Evolutionary conservation across 1,140 invertebrate species (phyloP), one percentile per base, ranked within the genome.

Genomic region (Bacillus rossius): DNA sequence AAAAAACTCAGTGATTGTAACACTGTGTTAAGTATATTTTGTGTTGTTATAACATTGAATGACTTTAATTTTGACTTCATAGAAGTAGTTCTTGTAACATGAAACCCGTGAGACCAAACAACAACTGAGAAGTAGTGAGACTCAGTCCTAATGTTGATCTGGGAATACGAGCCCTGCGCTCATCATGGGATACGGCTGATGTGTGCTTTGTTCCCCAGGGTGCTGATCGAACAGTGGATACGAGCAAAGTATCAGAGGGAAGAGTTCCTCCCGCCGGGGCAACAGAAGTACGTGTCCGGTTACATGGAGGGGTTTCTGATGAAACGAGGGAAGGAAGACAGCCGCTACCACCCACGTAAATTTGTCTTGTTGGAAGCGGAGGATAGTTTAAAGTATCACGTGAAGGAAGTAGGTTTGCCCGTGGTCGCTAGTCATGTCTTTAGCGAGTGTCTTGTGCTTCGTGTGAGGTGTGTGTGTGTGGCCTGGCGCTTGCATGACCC

Each of bases 191-290:
- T n/a, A n/a, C n/a, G 22, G 14, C 19, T 50, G 23, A 50, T 50
- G 23, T 49, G 55, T 25, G 58, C 55, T 64, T 57, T 58, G 55
- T 67, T 52, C 73, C 80, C 42, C 73, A 96, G 92, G 72, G 85
- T 94, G 53, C 75, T 95, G 50, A 82, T 91, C 55, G 90, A 93
- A 70, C 92, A 96, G 70, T 96, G 91, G 89, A 94, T 96, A 58
- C 79, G 85, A 65, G 91, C 91, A 4, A 96, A 95, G 73, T 96
- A 96, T 72, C 82, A 91, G 72, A 78, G 92, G 41, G 84, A 91
- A 77, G 93, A 95, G 70, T 95, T 96, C 73, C 86, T 83, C 57
- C 82, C 89, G 68, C 82, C 84, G 1, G 85, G 89, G 67, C 79
- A 86, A 45, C 84, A 87, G 66, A 82, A 79, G 57, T 95, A 94